Conservation (phyloP, 2,113 vertebrate genomes). For the Sardina pilchardus region DNA sequence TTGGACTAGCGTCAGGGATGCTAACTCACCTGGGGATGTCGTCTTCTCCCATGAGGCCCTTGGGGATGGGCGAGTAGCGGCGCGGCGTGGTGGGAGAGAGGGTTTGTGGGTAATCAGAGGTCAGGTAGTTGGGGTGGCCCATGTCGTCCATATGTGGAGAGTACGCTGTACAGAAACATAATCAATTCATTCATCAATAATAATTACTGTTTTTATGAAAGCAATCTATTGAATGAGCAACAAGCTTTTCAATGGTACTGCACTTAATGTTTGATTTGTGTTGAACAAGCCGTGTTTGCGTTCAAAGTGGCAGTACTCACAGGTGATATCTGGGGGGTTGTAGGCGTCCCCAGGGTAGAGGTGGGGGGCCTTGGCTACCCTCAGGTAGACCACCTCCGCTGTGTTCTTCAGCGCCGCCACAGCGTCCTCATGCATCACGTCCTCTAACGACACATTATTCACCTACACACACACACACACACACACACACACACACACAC, state of each 20-base stretch:
- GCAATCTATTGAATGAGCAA: not conserved
- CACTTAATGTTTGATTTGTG: too few relatives aligned
- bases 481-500: slow-evolving; percentile 3
- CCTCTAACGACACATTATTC: slow-evolving; percentile 85
- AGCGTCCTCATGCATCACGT: slow-evolving; percentile 87
- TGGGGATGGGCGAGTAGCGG: slow-evolving; percentile 81
- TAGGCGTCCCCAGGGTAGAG: slow-evolving; percentile 83
- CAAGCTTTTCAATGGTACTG: too few relatives aligned
- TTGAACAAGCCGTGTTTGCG: not conserved
- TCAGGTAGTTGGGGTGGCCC: slow-evolving; percentile 79
- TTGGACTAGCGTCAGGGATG: not conserved
- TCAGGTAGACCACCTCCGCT: slow-evolving; percentile 85
- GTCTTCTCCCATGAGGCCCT: slow-evolving; percentile 82
- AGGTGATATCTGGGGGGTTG: slow-evolving; percentile 87
- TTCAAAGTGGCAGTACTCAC: slow-evolving; percentile 59
- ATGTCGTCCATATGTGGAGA: slow-evolving; percentile 83
- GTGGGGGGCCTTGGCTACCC: slow-evolving; percentile 82
- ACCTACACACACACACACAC: slow-evolving; percentile 68
- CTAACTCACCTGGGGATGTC: slow-evolving; percentile 72
- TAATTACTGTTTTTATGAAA: not conserved
- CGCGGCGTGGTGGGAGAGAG: slow-evolving; percentile 84
- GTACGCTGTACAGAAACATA: slow-evolving; percentile 71
- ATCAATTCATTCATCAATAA: not conserved
- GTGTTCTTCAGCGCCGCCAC: slow-evolving; percentile 89
- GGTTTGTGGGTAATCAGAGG: slow-evolving; percentile 82